Percentiles rank a stretch among this genome's conserved stretches.
phyloP scores from a whole-genome alignment of 2,797 vertebrate genomes.

The Amniataba percoides region DNA sequence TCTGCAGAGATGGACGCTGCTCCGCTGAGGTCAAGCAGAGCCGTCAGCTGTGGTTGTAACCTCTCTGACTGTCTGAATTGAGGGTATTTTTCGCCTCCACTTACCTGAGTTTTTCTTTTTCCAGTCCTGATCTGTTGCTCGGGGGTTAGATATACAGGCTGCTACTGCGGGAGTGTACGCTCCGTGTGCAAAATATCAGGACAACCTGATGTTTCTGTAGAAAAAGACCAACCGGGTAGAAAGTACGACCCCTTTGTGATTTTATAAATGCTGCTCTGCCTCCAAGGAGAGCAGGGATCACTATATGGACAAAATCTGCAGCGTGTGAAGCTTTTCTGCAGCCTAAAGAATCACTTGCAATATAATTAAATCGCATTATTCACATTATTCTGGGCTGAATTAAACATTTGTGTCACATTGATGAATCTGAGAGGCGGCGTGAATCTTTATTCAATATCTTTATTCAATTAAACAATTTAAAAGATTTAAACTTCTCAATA shows the following conservation, averaged over 20 bases:
- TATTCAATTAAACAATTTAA: not conserved
- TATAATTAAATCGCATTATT: not conserved
- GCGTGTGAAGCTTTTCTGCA: not conserved
- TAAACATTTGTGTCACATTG: too few relatives aligned
- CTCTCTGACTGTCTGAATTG: constrained; percentile 58
- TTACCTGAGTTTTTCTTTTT: constrained; percentile 46
- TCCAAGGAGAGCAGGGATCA: not conserved
- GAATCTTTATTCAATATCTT: not conserved
- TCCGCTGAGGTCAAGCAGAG: constrained; percentile 65
- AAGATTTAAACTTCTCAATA: not conserved
- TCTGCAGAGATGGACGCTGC: constrained; percentile 63
- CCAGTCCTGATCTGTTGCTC: constrained; percentile 45
- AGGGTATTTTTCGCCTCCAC: constrained; percentile 48
- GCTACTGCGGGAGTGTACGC: constrained; percentile 1
- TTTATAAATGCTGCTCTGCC: not conserved
- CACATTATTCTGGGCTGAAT: too few relatives aligned
- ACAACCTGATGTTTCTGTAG: constrained; percentile 35
- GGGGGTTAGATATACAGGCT: constrained; percentile 44
- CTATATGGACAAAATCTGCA: not conserved
- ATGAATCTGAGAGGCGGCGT: not conserved
- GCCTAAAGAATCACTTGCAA: not conserved
- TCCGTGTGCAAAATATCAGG: constrained; percentile 13
- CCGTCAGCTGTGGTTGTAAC: constrained; percentile 65
- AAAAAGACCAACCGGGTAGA: constrained; percentile 7
- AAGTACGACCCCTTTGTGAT: not conserved